Percentiles rank a stretch among this genome's conserved stretches.
These are phyloP conservation scores for Myiotriccus ornatus DNA, from an alignment of 2,797 vertebrate genomes.

Conservation along the genomic window DNA sequence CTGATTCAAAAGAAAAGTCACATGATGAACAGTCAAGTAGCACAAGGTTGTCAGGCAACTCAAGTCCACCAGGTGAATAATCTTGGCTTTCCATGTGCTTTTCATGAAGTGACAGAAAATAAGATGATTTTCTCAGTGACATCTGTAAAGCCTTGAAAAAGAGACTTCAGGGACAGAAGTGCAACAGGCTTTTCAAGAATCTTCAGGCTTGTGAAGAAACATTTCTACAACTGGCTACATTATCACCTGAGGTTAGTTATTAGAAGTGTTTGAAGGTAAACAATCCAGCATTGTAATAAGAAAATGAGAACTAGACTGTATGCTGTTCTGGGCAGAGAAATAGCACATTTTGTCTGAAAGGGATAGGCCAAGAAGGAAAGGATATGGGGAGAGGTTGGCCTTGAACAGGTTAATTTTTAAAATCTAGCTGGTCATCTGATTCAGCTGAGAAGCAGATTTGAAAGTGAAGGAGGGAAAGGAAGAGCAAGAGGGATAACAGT, in stretches of 20 bases:
- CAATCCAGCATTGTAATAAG: accelerated
- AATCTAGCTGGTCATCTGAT: neutral
- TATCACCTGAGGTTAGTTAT: neutral
- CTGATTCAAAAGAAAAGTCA: neutral
- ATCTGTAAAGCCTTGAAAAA: neutral
- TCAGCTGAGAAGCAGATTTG: neutral
- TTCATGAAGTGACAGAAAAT: neutral
- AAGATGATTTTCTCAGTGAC: neutral
- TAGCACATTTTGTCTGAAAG: neutral
- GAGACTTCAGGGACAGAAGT: neutral
- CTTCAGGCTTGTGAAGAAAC: neutral
- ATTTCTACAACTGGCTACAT: neutral
- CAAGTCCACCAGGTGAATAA: neutral
- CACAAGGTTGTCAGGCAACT: neutral
- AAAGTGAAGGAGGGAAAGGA: neutral
- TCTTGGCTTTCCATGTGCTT: neutral
- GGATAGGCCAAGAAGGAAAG: neutral
- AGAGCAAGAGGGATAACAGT: neutral
- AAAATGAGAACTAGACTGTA: neutral
- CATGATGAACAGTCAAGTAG: neutral
- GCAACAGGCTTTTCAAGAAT: neutral
- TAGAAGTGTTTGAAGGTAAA: neutral
- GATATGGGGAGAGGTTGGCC: neutral
- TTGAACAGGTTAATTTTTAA: neutral
- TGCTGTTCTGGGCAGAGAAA: neutral